Evolutionary conservation across 2,888 invertebrate species (phyloP), one percentile per base, ranked within the genome.

Genomic region (Stenoptilia bipunctidactyla): DNA sequence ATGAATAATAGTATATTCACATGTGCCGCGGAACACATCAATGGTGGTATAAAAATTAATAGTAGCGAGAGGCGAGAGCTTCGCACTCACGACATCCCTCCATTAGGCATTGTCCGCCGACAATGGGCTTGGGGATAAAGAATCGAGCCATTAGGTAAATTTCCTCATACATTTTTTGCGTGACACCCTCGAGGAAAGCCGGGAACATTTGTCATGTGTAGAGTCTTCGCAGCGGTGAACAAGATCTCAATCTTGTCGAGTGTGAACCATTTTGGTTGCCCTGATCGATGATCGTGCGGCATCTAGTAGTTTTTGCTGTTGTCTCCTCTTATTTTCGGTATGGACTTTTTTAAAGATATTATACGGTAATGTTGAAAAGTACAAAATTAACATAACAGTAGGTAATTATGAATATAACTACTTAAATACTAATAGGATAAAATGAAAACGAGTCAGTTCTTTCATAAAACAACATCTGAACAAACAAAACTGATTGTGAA

Each of bases 131-230:
- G 69, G 68, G 68, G 66, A 76, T 82, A 83, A 83, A 80, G 79
- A 80, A 83, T 83, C 69, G 82, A 59, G 66, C 80, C 80, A 83
- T 83, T 83, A 83, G 82, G 82, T 79, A 83, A 83, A 83, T 83
- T 83, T 83, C 76, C 82, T 80, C 75, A 79, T 80, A 74, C 80
- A 79, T 80, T 83, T 82, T 82, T 82, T 74, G 70, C 72, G 75
- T 67, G 75, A 77, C 79, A 71, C 82, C 75, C 79, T 71, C 69
- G 64, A 14, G 55, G 20, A 20, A 20, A 20, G 20, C 60, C 61
- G 49, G 68, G 30, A 25, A 10, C 30, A 30, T 30, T 30, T 8
- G 30, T 30, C 30, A 30, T 30, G 30, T 30, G 9, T 9, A 30
- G 30, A 8, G 30, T 12, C 20, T 8, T 20, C 20, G 4, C 20